A percentile compares a stretch with the other conserved stretches of the same genome.
Evolutionary conservation across 1,140 invertebrate species (phyloP).

Genomic region (Phthorimaea operculella): DNA sequence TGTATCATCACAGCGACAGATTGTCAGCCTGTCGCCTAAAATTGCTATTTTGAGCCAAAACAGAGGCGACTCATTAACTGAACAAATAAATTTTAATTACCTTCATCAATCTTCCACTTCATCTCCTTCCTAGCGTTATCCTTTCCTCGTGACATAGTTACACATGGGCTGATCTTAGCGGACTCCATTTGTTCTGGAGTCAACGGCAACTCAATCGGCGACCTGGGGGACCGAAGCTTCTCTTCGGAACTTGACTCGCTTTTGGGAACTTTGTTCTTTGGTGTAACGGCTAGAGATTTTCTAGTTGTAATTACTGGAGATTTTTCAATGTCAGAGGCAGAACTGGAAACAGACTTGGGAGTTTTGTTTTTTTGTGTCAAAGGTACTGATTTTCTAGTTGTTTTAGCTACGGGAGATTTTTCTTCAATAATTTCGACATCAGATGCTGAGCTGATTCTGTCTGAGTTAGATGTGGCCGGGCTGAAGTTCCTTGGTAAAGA

Average conservation of each 20-base stretch:
- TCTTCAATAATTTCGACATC: background rate
- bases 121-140: slow-evolving; percentile 52
- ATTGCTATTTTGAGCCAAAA: too few relatives aligned
- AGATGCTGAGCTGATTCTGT: background rate
- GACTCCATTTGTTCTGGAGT: slow-evolving; percentile 42
- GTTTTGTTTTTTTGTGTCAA: slow-evolving; percentile 27
- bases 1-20: too few relatives aligned
- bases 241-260: slow-evolving; percentile 54
- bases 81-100: slow-evolving; percentile 17
- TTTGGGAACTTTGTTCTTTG: slow-evolving; percentile 33
- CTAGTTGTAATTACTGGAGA: slow-evolving; percentile 12
- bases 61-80: background rate
- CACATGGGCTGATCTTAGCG: slow-evolving; percentile 42
- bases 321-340: slow-evolving; percentile 11
- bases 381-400: slow-evolving; percentile 21
- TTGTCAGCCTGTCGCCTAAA: too few relatives aligned
- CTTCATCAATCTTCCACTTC: slow-evolving; percentile 48
- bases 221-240: slow-evolving; percentile 37
- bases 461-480: background rate
- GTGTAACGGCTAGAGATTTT: slow-evolving; percentile 24
- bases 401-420: background rate
- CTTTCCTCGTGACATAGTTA: slow-evolving; percentile 46
- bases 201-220: slow-evolving; percentile 15
- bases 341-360: slow-evolving; percentile 50
- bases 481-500: slow-evolving; percentile 6